Base-by-base conservation (phyloP, 2,113 vertebrate species). In the Ardeotis arabs region DNA sequence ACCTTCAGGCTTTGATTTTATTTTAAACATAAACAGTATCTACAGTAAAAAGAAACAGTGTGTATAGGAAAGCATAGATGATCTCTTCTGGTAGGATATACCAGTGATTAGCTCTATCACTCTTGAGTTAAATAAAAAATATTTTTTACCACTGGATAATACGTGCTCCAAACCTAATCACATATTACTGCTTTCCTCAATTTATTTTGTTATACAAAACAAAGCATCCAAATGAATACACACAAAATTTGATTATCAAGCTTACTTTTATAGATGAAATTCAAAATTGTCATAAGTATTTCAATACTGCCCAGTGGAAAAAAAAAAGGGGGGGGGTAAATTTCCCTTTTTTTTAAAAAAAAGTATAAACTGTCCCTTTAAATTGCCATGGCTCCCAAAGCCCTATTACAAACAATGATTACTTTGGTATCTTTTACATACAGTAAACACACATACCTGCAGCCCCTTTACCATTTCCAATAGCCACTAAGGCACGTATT, bases 391-490 rank as follows among this genome's bases (percentile, higher is more conserved):
- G 21, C 27, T 53, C 41, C 33, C 4, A 0, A 56, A 27, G 41
- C 12, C 29, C 44, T 33, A 10, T 21, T 37, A 69, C 25, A 80
- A 88, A 13, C 69, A 77, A 14, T 37, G 19, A 74, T 21, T 78
- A 73, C 47, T 74, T 27, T 66, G 16, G 28, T 5, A 14, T 16
- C 8, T 39, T 79, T 63, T 22, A 44, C 29, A 52, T 4, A 70
- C 10, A 85, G 18, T 6, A 39, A 45, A 29, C 3, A 12, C 17
- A 89, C 93, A 79, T 70, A 99, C 99, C 99, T 98, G 99, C 99
- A 3, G 98, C 98, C 66, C 99, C 99, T 31, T 98, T 98, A 33
- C 99, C 99, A 23, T 99, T 99, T 52, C 99, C 99, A 85, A 99
- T 97, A 5, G 93, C 99, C 2, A 99, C 99, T 80, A 99, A 96